Evolutionary conservation across 1,140 invertebrate species (phyloP), one percentile per base, ranked within the genome.

Genomic region (Pachypsylla venusta): DNA sequence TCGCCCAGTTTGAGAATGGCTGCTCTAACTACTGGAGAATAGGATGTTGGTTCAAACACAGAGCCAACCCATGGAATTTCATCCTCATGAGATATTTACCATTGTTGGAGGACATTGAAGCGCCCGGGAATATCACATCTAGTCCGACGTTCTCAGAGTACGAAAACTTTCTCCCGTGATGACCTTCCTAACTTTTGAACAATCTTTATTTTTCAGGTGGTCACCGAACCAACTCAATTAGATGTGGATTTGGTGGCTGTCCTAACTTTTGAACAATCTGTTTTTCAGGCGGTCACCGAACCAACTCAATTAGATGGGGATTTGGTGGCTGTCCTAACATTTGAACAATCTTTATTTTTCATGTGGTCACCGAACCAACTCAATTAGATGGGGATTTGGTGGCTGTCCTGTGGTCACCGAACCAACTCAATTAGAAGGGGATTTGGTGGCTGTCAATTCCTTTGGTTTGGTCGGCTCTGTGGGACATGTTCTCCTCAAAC

Each of bases 401-500:
- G 25, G 78, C 73, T 14, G 67, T 81, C 16, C n/a, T n/a, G 57
- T 63, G 10, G 59, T 63, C n/a, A 63, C 62, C 12, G 54, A 63
- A 16, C 48, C 56, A 10, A 59, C 53, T 16, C 66, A 67, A 16
- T 74, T 79, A 67, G 65, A 72, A 53, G 66, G 66, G 12, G 62
- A 74, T n/a, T 65, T 74, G 59, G 72, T 79, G 25, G 78, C 73
- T 14, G 67, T 81, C 16, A 82, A 78, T 65, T 78, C 76, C 25
- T 80, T 82, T 68, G 79, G 79, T 16, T 78, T 83, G 68, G 77
- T 79, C 62, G 80, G 81, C 20, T 71, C 76, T 22, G 80, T 80
- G 67, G 78, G 75, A 20, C 80, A 82, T 69, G 68, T 73, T 20
- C 64, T 82, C 22, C 59, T 82, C 0, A 71, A 72, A 60, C 40